Evolutionary conservation across 2,113 vertebrate species (phyloP).

Genomic region (Leptocoma aspasia): DNA sequence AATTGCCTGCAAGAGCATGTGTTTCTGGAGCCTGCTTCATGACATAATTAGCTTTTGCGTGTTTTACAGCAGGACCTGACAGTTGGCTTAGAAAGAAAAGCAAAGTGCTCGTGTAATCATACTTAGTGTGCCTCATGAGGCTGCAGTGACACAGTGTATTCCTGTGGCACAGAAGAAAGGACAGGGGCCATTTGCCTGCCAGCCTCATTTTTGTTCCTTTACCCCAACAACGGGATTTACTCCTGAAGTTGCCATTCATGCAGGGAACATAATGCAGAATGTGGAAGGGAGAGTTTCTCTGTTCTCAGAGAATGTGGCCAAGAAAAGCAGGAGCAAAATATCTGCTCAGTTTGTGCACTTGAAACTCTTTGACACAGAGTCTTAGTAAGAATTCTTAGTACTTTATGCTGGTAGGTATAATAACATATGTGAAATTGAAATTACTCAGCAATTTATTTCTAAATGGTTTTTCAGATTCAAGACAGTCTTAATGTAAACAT

Average conservation of each 20-base stretch:
- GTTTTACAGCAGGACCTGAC: not conserved
- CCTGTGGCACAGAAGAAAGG: not conserved
- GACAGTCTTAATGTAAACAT: not conserved
- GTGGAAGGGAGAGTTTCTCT: not conserved
- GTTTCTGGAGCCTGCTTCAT: not conserved
- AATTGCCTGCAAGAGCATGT: not conserved
- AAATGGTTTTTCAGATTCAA: not conserved
- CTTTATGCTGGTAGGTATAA: not conserved
- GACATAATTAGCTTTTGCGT: not conserved
- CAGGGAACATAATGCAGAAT: not conserved
- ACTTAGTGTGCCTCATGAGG: not conserved
- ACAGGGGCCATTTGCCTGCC: not conserved
- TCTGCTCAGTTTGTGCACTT: not conserved
- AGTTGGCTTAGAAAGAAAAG: not conserved
- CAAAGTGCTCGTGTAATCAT: not conserved
- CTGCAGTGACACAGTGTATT: not conserved
- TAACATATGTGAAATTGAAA: not conserved
- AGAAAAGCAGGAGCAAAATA: not conserved
- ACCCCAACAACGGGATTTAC: not conserved
- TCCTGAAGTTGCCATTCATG: not conserved
- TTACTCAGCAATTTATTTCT: not conserved
- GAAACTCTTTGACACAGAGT: not conserved
- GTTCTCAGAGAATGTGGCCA: not conserved
- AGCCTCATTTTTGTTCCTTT: not conserved
- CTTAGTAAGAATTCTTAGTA: not conserved